Evolutionary conservation across 1,140 invertebrate genomes (phyloP).

Genomic region (Camponotus vicinus): DNA sequence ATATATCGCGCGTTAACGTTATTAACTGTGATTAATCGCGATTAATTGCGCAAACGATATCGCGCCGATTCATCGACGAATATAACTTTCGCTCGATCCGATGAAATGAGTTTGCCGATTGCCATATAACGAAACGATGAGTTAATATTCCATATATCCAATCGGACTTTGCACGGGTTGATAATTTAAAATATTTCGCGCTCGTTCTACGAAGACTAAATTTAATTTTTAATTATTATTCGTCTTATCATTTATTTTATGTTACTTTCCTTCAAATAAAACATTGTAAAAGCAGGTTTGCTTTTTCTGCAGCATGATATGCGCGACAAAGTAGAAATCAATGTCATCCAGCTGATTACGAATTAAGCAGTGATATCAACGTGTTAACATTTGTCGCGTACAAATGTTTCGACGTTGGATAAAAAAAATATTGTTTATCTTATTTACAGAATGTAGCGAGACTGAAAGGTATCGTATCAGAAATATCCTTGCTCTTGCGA

Average conservation of each 20-base stretch:
- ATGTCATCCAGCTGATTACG: neutral
- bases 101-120: constrained; percentile 12
- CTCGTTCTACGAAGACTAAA: neutral
- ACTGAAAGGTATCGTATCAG: neutral
- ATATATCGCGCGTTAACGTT: constrained; percentile 19
- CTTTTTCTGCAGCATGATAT: neutral
- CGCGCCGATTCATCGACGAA: neutral
- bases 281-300: neutral
- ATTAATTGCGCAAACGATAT: constrained; percentile 41
- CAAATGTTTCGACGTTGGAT: neutral
- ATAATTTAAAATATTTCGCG: neutral
- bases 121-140: neutral
- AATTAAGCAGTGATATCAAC: neutral
- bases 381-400: neutral
- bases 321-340: neutral
- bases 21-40: constrained; percentile 48
- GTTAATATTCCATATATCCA: constrained; percentile 9
- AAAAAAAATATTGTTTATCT: neutral
- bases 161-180: neutral
- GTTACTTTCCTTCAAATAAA: neutral
- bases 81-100: constrained; percentile 18
- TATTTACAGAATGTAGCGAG: neutral
- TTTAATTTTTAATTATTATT: neutral
- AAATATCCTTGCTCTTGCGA: constrained; percentile 21
- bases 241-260: neutral